Conservation (phyloP, 2,113 vertebrate species). For the Pterocles burchelli region DNA sequence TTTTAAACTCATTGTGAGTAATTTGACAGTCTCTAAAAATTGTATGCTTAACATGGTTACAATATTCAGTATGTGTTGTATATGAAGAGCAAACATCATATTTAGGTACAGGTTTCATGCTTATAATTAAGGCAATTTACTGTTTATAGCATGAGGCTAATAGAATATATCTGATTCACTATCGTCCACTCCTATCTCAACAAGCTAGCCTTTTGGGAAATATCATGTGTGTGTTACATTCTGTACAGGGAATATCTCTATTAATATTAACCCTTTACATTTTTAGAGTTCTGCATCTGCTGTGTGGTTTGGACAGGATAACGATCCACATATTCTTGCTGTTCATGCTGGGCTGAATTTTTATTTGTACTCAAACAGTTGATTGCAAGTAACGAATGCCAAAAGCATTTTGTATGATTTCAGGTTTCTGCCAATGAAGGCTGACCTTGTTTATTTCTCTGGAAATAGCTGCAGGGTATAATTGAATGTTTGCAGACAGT, state of each 20-base stretch:
- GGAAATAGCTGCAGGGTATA: constrained; percentile 58
- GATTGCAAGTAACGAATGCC: constrained; percentile 36
- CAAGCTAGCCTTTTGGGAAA: neutral
- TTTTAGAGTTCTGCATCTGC: neutral
- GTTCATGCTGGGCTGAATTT: neutral
- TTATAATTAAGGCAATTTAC: neutral
- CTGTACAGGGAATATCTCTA: neutral
- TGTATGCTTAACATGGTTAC: neutral
- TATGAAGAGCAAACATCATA: neutral
- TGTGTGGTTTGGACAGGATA: neutral
- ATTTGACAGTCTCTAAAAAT: neutral
- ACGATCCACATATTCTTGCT: neutral
- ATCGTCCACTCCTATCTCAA: neutral
- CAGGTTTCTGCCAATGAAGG: constrained; percentile 45
- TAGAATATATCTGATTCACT: neutral
- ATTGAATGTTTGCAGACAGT: constrained; percentile 59
- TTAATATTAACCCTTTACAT: neutral
- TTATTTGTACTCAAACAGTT: neutral
- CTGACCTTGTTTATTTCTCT: constrained; percentile 64
- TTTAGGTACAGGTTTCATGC: neutral
- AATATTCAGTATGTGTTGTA: neutral
- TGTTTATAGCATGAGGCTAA: neutral
- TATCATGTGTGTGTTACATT: neutral
- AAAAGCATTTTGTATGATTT: constrained; percentile 60
- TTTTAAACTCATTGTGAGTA: neutral